Percentiles rank a stretch among this genome's conserved stretches.
These are phyloP conservation scores for Thunnus maccoyii DNA, from an alignment of 2,113 vertebrate genomes.

Conservation along the genomic window DNA sequence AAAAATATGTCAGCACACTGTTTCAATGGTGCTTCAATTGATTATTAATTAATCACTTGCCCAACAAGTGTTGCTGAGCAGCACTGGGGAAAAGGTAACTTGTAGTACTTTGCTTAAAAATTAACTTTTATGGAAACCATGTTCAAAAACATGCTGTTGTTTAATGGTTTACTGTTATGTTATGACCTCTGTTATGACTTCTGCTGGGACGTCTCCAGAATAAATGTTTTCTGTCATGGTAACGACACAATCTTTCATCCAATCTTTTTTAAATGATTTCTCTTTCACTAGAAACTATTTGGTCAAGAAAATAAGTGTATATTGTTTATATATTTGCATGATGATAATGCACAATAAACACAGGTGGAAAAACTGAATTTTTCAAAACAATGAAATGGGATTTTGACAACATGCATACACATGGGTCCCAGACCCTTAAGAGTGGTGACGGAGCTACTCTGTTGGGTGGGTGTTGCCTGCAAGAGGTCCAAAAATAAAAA, in stretches of 20 bases:
- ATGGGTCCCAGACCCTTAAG: constrained; percentile 11
- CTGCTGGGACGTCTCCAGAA: neutral
- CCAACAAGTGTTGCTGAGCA: neutral
- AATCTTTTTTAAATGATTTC: too few species aligned
- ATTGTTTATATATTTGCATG: neutral
- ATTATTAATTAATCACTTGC: neutral
- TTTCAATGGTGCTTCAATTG: neutral
- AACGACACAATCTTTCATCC: neutral
- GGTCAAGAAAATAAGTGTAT: neutral
- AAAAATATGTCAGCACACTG: neutral
- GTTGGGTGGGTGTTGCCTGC: neutral
- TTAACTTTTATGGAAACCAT: neutral
- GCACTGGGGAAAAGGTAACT: neutral
- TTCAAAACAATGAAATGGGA: constrained; percentile 6
- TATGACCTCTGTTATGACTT: neutral
- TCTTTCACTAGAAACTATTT: neutral
- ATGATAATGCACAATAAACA: constrained; percentile 20
- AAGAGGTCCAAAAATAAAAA: constrained; percentile 11
- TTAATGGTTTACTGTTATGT: neutral
- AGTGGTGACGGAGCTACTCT: constrained; percentile 6
- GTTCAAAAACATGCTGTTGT: neutral
- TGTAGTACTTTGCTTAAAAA: constrained; percentile 2
- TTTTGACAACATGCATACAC: constrained; percentile 39
- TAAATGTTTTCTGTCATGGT: neutral
- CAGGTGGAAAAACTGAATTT: neutral